phyloP scores from a whole-genome alignment of 2,113 vertebrate species.

The Sapayoa aenigma region DNA sequence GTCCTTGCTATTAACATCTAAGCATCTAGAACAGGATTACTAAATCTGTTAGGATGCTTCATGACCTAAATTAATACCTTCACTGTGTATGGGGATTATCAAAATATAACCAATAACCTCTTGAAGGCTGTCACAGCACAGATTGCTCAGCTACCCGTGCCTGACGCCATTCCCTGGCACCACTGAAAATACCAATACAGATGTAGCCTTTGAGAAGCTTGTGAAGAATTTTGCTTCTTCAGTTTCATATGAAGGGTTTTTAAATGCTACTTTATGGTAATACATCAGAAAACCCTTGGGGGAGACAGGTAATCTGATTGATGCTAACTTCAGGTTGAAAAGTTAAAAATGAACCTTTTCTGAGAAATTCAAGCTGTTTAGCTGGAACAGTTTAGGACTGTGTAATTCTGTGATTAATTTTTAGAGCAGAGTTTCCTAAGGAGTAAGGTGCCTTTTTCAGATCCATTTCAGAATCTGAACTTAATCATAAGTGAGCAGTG shows the following conservation, averaged over 20 bases:
- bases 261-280: not conserved
- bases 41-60: not conserved
- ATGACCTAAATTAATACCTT: not conserved
- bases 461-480: not conserved
- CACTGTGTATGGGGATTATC: not conserved
- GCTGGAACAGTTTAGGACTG: not conserved
- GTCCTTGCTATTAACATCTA: not conserved
- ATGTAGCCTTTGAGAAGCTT: not conserved
- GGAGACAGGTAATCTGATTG: not conserved
- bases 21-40: not conserved
- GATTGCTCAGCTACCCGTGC: not conserved
- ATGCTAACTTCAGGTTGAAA: not conserved
- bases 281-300: not conserved
- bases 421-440: not conserved
- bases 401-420: conserved; percentile 2
- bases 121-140: not conserved
- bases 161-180: not conserved
- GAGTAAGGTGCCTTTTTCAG: not conserved
- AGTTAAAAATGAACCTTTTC: not conserved
- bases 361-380: not conserved
- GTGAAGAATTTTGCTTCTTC: not conserved
- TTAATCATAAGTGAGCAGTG: not conserved
- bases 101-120: not conserved
- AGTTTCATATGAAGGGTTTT: not conserved
- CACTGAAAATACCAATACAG: not conserved